Evolutionary conservation across 2,113 vertebrate species (phyloP), one percentile per base, ranked within the genome.

Genomic region (Eptatretus burgeri): DNA sequence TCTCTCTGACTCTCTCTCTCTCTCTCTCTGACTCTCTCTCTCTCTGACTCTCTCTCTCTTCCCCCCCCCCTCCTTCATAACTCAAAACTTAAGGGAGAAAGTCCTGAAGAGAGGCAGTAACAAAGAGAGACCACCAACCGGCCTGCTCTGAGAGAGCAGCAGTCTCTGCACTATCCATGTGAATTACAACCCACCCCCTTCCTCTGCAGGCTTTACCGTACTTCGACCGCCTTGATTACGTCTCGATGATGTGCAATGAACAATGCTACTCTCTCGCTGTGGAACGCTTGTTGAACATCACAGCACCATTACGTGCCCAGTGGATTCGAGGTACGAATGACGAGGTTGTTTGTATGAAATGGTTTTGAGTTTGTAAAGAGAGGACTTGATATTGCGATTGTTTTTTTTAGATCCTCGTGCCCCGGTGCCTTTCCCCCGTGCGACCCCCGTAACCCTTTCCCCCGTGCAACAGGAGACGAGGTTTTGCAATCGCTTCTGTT

Each of bases 211-310:
- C 85, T 1, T 73, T 95, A 50, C 88, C 88, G 0, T 95, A 95
- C 69, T 95, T 95, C 5, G 88, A 95, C 73, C 80, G 88, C 3
- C 78, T 95, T 1, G 87, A 95, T 69, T 95, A 95, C 1, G 82
- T 95, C 50, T 95, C 88, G 68, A 93, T 95, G 88, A 95, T 95
- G 87, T 95, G 88, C 65, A 93, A 94, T 0, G 85, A 95, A 49
- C 74, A 95, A 70, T 82, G 81, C 5, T 95, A 93, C 50, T 78
- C 85, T 1, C 70, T 95, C 68, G 88, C 87, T 0, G 84, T 95
- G 68, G 87, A 93, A 72, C 93, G 82, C 66, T 73, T 95, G 63
- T 80, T 95, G 10, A 95, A 95, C 71, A 91, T 95, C 74, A 75
- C 74, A 16, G 81, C 82, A 0, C 88, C 85, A 0, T 65, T 51